These are phyloP conservation scores for Azorinus chamasolen DNA, from an alignment of 2,888 invertebrate genomes.

Conservation along the genomic window DNA sequence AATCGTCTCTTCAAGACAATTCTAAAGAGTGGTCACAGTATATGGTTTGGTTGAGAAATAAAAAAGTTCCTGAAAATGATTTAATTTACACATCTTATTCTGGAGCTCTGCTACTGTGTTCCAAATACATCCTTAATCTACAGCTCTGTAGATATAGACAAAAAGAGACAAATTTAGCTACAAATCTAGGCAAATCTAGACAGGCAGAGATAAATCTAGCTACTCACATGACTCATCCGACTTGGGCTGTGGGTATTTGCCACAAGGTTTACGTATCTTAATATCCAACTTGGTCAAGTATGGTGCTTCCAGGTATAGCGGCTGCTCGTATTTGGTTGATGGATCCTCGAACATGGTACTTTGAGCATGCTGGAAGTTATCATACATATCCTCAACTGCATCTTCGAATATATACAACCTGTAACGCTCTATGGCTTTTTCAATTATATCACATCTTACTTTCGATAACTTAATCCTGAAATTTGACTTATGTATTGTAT, in stretches of 20 bases:
- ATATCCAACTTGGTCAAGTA: constrained; percentile 69
- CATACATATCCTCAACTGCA: constrained; percentile 78
- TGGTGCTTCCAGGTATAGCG: constrained; percentile 70
- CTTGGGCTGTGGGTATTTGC: constrained; percentile 72
- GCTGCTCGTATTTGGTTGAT: constrained; percentile 69
- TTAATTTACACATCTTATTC: no score
- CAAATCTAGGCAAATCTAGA: no score
- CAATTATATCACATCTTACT: constrained; percentile 88
- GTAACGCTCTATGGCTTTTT: constrained; percentile 88
- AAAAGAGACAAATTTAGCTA: no score
- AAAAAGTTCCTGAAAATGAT: no score
- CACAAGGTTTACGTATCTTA: constrained; percentile 77
- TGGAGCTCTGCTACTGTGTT: no score
- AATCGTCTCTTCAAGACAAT: no score
- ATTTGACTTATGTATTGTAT: constrained; percentile 65
- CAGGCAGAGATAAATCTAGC: no score
- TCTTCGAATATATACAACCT: constrained; percentile 86
- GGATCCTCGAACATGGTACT: constrained; percentile 76
- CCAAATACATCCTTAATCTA: no score
- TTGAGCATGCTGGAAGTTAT: constrained; percentile 80
- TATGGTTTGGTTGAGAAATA: no score
- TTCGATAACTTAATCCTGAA: constrained; percentile 84
- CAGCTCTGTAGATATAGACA: no score
- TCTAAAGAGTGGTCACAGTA: no score
- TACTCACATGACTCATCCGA: constrained; percentile 82